A percentile compares a stretch with the other conserved stretches of the same genome.
phyloP scores from a whole-genome alignment of 2,888 invertebrate genomes.

The Panopea generosa region DNA sequence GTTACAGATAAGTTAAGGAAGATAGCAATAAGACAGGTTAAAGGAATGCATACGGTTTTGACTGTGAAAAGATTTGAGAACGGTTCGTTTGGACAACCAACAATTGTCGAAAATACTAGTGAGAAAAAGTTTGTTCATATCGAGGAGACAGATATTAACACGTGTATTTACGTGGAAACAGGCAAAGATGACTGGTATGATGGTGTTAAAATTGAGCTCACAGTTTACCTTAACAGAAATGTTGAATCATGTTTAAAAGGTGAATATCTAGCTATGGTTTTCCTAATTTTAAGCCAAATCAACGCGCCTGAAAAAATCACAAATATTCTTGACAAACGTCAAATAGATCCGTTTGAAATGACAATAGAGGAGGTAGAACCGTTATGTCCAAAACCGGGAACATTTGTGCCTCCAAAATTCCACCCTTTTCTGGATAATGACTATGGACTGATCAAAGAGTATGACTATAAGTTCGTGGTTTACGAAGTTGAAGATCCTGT shows the following conservation, averaged over 20 bases:
- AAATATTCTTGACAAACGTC: constrained; percentile 14
- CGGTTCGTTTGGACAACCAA: constrained; percentile 7
- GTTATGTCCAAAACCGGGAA: constrained; percentile 51
- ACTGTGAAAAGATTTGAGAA: too few species aligned
- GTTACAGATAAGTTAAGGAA: too few species aligned
- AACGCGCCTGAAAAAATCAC: background rate
- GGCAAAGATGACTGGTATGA: too few species aligned
- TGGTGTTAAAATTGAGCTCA: too few species aligned
- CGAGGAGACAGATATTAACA: too few species aligned
- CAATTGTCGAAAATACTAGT: background rate
- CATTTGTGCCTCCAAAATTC: constrained; percentile 43
- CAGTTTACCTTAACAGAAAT: background rate
- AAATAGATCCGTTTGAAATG: constrained; percentile 11
- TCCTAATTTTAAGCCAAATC: constrained; percentile 6
- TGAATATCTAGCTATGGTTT: background rate
- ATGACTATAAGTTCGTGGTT: constrained; percentile 47
- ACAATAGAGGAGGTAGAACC: background rate
- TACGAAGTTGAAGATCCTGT: constrained; percentile 29
- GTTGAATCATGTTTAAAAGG: constrained; percentile 1
- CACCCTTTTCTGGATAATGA: constrained; percentile 53
- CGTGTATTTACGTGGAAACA: too few species aligned
- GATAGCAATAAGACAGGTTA: too few species aligned
- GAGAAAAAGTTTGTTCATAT: background rate
- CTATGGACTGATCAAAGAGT: constrained; percentile 36
- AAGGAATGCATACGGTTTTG: too few species aligned